These are phyloP conservation scores for Eremophila alpestris DNA, from an alignment of 2,797 vertebrate species.

Conservation along the genomic window DNA sequence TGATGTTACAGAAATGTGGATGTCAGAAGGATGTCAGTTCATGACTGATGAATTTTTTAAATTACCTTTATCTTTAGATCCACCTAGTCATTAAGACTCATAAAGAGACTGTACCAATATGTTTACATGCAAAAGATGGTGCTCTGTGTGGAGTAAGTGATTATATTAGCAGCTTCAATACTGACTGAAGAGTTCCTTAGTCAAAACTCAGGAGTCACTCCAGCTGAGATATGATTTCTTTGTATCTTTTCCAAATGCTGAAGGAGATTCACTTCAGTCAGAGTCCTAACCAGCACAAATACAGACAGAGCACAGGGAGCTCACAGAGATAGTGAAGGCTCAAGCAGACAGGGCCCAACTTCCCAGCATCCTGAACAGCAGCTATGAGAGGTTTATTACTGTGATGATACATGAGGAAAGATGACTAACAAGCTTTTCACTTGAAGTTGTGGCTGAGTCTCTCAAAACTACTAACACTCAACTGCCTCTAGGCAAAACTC, in stretches of 20 bases:
- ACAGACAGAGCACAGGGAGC: not conserved
- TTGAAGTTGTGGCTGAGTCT: not conserved
- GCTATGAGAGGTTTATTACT: not conserved
- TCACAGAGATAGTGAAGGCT: not conserved
- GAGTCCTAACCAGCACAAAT: not conserved
- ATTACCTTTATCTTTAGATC: not conserved
- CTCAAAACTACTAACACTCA: not conserved
- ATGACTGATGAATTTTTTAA: not conserved
- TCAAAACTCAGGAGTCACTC: not conserved
- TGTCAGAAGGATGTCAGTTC: not conserved
- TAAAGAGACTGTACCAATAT: not conserved
- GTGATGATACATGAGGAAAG: not conserved
- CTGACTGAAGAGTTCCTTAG: not conserved
- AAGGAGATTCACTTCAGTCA: not conserved
- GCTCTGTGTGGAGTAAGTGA: not conserved
- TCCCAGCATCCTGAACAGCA: not conserved
- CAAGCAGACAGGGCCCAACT: not conserved
- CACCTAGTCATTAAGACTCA: not conserved
- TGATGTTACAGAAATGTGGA: not conserved
- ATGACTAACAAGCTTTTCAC: constrained; percentile 46
- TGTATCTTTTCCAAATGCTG: not conserved
- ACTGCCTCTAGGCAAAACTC: constrained; percentile 11
- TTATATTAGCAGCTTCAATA: not conserved
- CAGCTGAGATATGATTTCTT: not conserved
- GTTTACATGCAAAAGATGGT: not conserved